A percentile compares a stretch with the other conserved stretches of the same genome.
These are phyloP conservation scores for Papilio demoleus DNA, from an alignment of 2,888 invertebrate genomes.

Conservation along the genomic window DNA sequence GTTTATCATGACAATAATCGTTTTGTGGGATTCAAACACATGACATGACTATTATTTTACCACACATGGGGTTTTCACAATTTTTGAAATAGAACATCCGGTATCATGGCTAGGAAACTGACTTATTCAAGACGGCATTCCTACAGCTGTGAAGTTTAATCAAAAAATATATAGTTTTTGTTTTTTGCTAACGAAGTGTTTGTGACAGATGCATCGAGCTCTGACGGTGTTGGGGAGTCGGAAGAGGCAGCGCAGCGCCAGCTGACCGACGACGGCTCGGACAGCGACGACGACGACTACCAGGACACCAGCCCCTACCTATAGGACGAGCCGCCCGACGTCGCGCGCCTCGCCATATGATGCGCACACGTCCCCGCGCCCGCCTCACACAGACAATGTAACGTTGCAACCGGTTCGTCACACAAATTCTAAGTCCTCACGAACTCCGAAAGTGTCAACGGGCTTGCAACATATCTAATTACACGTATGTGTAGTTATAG, in stretches of 20 bases:
- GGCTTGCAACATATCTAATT: conserved; percentile 32
- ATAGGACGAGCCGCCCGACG: conserved; percentile 51
- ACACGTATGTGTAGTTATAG: conserved; percentile 33
- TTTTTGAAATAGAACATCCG: too few relatives aligned
- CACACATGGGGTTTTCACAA: too few relatives aligned
- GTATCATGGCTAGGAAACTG: too few relatives aligned
- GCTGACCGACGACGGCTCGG: conserved; percentile 79
- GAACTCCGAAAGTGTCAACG: conserved; percentile 7
- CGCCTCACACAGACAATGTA: conserved; percentile 12
- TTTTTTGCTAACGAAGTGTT: too few relatives aligned
- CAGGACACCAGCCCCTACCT: conserved; percentile 78
- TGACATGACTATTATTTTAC: too few relatives aligned
- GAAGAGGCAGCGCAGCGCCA: conserved; percentile 74
- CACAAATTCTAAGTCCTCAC: conserved; percentile 18
- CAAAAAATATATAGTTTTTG: too few relatives aligned
- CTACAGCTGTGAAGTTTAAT: too few relatives aligned
- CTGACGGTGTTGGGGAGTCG: conserved; percentile 68
- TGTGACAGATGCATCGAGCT: conserved; percentile 75
- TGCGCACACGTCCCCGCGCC: not conserved
- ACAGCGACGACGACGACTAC: conserved; percentile 75
- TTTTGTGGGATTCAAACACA: too few relatives aligned
- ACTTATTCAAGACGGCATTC: too few relatives aligned
- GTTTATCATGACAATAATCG: too few relatives aligned
- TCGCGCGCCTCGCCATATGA: conserved; percentile 30
- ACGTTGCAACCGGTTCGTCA: not conserved